Evolutionary conservation across 2,888 invertebrate genomes (phyloP), one percentile per base, ranked within the genome.

Genomic region (Aspidapion aeneum): DNA sequence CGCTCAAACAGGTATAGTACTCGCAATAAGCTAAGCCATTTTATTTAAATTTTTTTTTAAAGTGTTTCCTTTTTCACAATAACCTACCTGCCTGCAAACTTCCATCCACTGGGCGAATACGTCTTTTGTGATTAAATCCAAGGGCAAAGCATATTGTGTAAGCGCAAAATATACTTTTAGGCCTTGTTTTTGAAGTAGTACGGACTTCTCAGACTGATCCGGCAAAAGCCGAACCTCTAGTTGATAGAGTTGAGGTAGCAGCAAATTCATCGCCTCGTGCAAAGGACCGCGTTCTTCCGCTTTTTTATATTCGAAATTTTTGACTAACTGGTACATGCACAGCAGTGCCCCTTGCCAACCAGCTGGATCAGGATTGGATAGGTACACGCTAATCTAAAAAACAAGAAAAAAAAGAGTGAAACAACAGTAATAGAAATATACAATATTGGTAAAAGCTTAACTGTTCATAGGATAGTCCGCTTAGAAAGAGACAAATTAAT

Each of bases 71-170:
- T n/a, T n/a, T n/a, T n/a, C n/a, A n/a, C n/a, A 59, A 54, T 20
- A 51, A 63, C 66, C 66, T 64, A 74, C 74, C 70, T 73, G 73
- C 62, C 74, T 68, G 60, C 75, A 75, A 57, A 75, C 69, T 79
- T 97, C 96, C 96, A 99, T 96, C 98, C 99, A 99, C 75, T 94
- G 93, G 0, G 94, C 90, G 78, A 99, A 98, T 50, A 90, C 86
- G 71, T 96, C 95, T 74, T 87, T 89, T 12, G 91, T 90, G 66
- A 98, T 90, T 69, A 98, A 84, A 71, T 92, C 90, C 72, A 94
- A 80, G 0, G 93, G 92, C 69, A 94, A 82, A 68, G 88, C 86
- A 76, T 92, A 93, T 85, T 90, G 97, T 55, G 96, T 92, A 58
- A 98, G 84, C 22, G 95, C 94, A 81, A 91, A 96, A 81, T 94